Conservation (phyloP, 2,888 invertebrate genomes). For the Crioceris asparagi region DNA sequence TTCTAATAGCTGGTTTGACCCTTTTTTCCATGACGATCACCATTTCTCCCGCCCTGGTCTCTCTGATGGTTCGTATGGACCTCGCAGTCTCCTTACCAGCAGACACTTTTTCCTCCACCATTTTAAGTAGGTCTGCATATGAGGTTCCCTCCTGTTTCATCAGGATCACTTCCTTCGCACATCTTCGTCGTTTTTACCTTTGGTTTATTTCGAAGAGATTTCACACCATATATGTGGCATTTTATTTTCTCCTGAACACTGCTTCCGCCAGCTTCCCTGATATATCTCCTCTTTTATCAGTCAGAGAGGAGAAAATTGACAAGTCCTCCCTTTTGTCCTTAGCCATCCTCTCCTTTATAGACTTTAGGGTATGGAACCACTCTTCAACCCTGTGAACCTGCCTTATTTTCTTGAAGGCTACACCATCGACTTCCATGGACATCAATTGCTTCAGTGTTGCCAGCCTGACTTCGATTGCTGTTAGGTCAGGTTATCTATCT, state of each 20-base stretch:
- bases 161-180: not conserved
- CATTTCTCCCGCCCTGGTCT: constrained; percentile 1
- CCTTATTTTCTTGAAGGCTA: not conserved
- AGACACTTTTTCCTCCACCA: not conserved
- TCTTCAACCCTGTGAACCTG: not conserved
- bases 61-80: not conserved
- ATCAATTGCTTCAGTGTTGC: not conserved
- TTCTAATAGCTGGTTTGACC: not conserved
- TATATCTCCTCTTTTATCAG: not conserved
- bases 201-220: not conserved
- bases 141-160: not conserved
- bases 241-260: not conserved
- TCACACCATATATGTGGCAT: not conserved
- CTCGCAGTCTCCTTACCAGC: not conserved
- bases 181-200: not conserved
- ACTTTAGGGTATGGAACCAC: constrained; percentile 1
- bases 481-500: constrained; percentile 1
- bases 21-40: not conserved
- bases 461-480: not conserved
- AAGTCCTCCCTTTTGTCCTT: not conserved
- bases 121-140: not conserved
- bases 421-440: not conserved
- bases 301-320: not conserved
- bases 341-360: not conserved
- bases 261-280: constrained; percentile 1